Evolutionary conservation across 2,113 vertebrate species (phyloP).

Genomic region (Colinus virginianus): DNA sequence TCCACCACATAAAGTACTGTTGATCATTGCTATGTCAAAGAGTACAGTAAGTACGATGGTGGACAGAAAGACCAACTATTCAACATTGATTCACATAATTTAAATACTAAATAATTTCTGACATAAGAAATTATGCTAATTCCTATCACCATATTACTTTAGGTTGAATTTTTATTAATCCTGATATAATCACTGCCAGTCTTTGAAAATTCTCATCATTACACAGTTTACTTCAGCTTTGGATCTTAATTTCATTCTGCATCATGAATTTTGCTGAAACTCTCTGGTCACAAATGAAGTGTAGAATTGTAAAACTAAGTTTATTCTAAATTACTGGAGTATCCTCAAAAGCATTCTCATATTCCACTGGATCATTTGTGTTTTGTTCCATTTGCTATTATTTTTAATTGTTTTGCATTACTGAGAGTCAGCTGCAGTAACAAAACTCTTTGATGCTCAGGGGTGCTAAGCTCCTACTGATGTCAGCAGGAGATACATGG

Average conservation of each 20-base stretch:
- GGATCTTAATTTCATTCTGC: neutral
- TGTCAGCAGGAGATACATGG: neutral
- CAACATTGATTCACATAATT: neutral
- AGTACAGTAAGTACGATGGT: neutral
- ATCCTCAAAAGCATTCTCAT: neutral
- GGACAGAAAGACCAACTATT: neutral
- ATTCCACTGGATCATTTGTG: neutral
- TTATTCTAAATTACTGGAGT: neutral
- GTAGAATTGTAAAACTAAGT: neutral
- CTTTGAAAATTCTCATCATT: neutral
- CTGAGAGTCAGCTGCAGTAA: conserved; percentile 1
- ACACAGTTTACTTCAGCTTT: neutral
- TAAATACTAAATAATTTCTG: neutral
- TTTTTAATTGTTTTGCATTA: conserved; percentile 30
- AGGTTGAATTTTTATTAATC: neutral
- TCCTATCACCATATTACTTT: neutral
- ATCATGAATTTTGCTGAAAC: neutral
- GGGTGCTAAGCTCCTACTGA: conserved; percentile 29
- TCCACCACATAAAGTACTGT: neutral
- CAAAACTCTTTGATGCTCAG: neutral
- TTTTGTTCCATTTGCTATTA: neutral
- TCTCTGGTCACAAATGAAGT: neutral
- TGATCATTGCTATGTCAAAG: neutral
- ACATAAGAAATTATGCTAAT: neutral
- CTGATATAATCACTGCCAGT: neutral